Evolutionary conservation across 2,888 invertebrate species (phyloP).

Genomic region (Acleris sparsana): DNA sequence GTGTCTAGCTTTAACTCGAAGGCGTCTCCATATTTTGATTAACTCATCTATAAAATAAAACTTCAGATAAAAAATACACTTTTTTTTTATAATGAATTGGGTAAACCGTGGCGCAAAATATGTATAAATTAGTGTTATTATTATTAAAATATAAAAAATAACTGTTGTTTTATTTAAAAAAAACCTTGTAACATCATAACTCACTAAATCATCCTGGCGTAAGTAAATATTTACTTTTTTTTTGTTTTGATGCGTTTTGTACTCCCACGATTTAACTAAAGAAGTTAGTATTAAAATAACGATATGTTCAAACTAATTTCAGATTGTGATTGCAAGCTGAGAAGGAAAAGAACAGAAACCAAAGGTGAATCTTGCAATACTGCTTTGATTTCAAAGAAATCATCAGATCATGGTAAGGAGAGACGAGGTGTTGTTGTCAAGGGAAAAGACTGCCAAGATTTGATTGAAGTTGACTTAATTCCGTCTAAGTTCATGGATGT

Average conservation of each 20-base stretch:
- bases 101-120: too few species aligned
- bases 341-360: neutral
- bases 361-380: neutral
- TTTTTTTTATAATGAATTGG: too few species aligned
- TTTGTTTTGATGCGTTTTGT: slow-evolving; percentile 60
- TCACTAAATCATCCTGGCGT: neutral
- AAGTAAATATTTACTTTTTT: slow-evolving; percentile 1
- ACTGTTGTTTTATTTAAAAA: neutral
- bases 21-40: slow-evolving; percentile 38
- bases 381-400: neutral
- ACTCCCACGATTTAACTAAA: slow-evolving; percentile 61
- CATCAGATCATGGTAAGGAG: neutral
- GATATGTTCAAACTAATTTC: neutral
- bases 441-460: too few species aligned
- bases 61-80: neutral
- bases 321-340: neutral
- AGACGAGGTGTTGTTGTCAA: too few species aligned
- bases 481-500: neutral
- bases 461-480: neutral
- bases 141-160: neutral
- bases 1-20: slow-evolving; percentile 37
- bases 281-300: neutral
- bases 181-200: neutral
- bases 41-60: neutral
- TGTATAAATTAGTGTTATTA: too few species aligned